Base-by-base conservation (phyloP, 1,140 invertebrate species). In the Ylistrum balloti region DNA sequence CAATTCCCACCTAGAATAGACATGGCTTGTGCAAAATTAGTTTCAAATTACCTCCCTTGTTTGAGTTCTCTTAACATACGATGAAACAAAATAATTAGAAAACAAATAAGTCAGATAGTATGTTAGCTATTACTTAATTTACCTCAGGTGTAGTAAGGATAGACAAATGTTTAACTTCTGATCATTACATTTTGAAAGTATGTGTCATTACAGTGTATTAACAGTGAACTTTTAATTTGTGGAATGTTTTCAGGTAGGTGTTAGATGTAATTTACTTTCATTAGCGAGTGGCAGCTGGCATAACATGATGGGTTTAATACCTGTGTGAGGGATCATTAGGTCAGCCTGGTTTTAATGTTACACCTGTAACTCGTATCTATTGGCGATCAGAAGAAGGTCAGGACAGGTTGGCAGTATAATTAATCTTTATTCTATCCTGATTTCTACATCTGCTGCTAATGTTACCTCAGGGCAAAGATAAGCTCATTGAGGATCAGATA, bases 361-460 rank as follows among this genome's bases (percentile, higher is more conserved):
- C n/a, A n/a, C n/a, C n/a, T n/a, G n/a, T n/a, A 56, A 7, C 56
- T 74, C 28, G 56, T 74, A 74, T 74, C n/a, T 28, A 28, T 28
- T 28, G n/a, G n/a, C 1, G 56, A 74, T 74, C n/a, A 45, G 56
- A n/a, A 17, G 56, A 28, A 74, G 56, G n/a, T 74, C 56, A 74
- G 56, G 41, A 9, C 20, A 74, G 22, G 56, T n/a, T 74, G n/a
- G 56, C 22, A 28, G 56, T 28, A 28, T 9, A 17, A 17, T 45
- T 13, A 74, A 74, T 74, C 56, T 74, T 74, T 74, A 74, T 74
- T 9, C 56, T n/a, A 74, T 11, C n/a, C 56, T 74, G 56, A 74
- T 74, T 74, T n/a, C 56, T 74, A 74, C 56, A 74, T 74, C 56
- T 74, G 56, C 56, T 74, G 56, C 56, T 74, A 45, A 74, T 74